Evolutionary conservation across 2,888 invertebrate genomes (phyloP), one percentile per base, ranked within the genome.

Genomic region (Nemoura dubitans): DNA sequence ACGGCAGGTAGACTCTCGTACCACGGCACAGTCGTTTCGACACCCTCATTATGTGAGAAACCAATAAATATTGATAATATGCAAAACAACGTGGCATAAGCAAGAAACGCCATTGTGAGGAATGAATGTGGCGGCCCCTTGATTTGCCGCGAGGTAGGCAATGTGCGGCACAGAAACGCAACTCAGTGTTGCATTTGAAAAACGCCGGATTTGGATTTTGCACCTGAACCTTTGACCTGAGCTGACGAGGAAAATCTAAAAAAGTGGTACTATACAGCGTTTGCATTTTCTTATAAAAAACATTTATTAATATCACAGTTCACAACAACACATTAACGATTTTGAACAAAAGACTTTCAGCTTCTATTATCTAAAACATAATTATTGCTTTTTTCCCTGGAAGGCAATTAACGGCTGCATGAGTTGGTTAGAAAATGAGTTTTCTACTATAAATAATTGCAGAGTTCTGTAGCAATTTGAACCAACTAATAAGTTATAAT

Each of bases 1-100:
- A 98, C 97, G 14, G 98, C 98, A 16, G 98, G 98, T 87, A 97
- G 92, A 89, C 95, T 95, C 91, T 97, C 97, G 91, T 97, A 97
- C 96, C 96, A 97, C 91, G 96, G 96, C 89, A 85, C 85, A 2
- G 81, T 86, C 30, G 87, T 83, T 76, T 43, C 81, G 29, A 77
- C 86, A 42, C 43, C 29, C 25, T 86, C 80, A 59, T 77, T 78
- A 29, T 30, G n/a, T 43, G 78, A 10, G 59, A 76, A 78, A 30
- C 59, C 42, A 30, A 83, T 26, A 26, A 85, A 83, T 80, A 86
- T 43, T 78, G 82, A 83, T 26, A 87, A 25, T 14, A 76, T 6
- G 14, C 83, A 43, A 87, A 86, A 76, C 85, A 87, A 87, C 87
- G 87, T 87, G 87, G 87, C 87, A 86, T 26, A 84, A 5, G 21